Conservation (phyloP, 2,797 vertebrate genomes). For the Enteromius paludinosus region DNA sequence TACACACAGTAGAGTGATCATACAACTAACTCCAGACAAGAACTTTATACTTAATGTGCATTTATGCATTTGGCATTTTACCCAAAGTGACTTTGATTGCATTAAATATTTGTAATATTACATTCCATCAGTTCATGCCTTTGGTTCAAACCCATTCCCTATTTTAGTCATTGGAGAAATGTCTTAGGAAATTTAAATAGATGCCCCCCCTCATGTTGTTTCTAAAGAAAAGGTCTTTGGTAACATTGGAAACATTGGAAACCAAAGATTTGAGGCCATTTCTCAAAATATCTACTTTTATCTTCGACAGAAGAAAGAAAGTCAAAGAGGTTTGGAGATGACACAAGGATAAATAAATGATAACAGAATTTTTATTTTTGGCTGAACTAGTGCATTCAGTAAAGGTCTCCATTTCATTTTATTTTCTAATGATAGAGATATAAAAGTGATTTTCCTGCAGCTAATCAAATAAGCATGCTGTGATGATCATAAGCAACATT, state of each 20-base stretch:
- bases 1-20: not conserved
- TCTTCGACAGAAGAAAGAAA: not conserved
- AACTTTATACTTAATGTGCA: not conserved
- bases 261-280: not conserved
- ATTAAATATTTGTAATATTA: not conserved
- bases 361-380: not conserved
- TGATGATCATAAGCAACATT: slow-evolving; percentile 35
- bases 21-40: not conserved
- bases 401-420: not conserved
- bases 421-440: not conserved
- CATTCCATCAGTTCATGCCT: not conserved
- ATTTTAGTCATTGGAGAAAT: not conserved
- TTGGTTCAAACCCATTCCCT: not conserved
- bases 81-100: not conserved
- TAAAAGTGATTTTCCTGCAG: not conserved
- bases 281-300: not conserved
- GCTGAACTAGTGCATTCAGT: not conserved
- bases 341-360: not conserved
- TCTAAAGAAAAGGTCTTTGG: not conserved
- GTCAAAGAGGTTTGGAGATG: not conserved
- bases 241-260: not conserved
- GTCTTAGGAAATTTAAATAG: not conserved
- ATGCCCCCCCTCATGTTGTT: not conserved
- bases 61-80: not conserved
- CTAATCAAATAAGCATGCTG: slow-evolving; percentile 14